phyloP scores from a whole-genome alignment of 2,797 vertebrate genomes.

The Acipenser ruthenus region DNA sequence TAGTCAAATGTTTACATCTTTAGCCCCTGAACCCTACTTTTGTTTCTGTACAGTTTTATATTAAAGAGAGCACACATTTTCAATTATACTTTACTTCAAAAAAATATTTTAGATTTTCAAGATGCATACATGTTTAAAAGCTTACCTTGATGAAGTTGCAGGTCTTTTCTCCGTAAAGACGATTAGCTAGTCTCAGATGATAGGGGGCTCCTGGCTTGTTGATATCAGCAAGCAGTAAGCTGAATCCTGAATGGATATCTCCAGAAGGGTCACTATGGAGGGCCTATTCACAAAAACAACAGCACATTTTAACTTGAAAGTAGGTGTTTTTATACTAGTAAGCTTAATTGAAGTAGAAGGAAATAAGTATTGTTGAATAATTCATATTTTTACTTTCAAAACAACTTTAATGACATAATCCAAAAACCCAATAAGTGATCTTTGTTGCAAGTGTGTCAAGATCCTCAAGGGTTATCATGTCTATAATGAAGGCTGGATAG shows the following conservation, averaged over 20 bases:
- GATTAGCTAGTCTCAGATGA: constrained; percentile 68
- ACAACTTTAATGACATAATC: neutral
- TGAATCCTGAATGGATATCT: constrained; percentile 44
- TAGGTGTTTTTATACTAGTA: neutral
- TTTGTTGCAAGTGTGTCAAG: neutral
- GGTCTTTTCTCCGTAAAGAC: constrained; percentile 73
- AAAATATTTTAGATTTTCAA: neutral
- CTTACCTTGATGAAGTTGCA: constrained; percentile 70
- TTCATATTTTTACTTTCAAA: neutral
- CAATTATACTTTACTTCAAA: neutral
- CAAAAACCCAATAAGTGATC: neutral
- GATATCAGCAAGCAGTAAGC: constrained; percentile 48
- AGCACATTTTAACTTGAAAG: neutral
- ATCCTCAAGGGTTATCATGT: no score
- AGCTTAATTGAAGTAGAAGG: neutral
- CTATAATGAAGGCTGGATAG: neutral
- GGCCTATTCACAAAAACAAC: constrained; percentile 34
- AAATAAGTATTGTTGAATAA: neutral
- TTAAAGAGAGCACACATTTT: neutral
- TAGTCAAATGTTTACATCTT: no score
- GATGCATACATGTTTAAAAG: no score
- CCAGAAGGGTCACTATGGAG: constrained; percentile 39
- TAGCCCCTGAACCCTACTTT: no score
- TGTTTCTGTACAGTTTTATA: no score
- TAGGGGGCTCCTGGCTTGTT: constrained; percentile 59